Percentiles rank a stretch among this genome's conserved stretches.
phyloP scores from a whole-genome alignment of 92 coral and sea anemone genomes.

The Porites evermanni region DNA sequence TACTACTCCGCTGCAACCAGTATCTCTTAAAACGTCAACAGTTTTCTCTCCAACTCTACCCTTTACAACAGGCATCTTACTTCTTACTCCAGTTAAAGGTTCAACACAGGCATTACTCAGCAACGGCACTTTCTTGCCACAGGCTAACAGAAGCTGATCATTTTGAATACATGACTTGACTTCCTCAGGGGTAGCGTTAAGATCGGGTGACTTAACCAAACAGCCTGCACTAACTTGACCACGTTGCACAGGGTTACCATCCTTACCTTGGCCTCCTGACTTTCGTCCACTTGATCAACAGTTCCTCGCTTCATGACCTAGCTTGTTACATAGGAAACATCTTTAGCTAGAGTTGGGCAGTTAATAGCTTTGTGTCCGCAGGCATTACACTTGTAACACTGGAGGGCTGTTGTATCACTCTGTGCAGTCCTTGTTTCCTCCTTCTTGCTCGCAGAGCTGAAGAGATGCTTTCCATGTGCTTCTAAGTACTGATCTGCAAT shows the following conservation, averaged over 20 bases:
- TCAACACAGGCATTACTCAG: constrained; percentile 37
- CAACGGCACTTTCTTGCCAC: constrained; percentile 36
- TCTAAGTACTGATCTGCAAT: constrained; percentile 32
- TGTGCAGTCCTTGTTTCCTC: not conserved
- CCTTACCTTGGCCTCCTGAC: constrained; percentile 1
- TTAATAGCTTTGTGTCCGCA: constrained; percentile 54
- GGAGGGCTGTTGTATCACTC: not conserved
- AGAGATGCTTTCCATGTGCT: constrained; percentile 11
- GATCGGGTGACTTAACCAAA: no score
- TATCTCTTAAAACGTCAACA: constrained; percentile 57
- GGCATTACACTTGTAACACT: constrained; percentile 49
- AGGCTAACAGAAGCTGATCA: constrained; percentile 42
- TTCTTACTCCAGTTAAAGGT: not conserved
- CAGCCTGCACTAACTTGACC: no score
- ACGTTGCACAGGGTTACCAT: no score
- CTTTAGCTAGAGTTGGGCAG: constrained; percentile 1
- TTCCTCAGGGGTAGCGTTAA: constrained; percentile 2
- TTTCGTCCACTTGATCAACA: not conserved
- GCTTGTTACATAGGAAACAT: not conserved
- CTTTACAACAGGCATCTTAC: constrained; percentile 56
- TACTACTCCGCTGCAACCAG: constrained; percentile 75
- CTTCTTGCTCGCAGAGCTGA: not conserved
- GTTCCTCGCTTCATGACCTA: constrained; percentile 13
- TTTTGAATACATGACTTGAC: constrained; percentile 19
- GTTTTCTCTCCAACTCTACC: constrained; percentile 41